Evolutionary conservation across 1,140 invertebrate genomes (phyloP).

Genomic region (Dysdera silvatica): DNA sequence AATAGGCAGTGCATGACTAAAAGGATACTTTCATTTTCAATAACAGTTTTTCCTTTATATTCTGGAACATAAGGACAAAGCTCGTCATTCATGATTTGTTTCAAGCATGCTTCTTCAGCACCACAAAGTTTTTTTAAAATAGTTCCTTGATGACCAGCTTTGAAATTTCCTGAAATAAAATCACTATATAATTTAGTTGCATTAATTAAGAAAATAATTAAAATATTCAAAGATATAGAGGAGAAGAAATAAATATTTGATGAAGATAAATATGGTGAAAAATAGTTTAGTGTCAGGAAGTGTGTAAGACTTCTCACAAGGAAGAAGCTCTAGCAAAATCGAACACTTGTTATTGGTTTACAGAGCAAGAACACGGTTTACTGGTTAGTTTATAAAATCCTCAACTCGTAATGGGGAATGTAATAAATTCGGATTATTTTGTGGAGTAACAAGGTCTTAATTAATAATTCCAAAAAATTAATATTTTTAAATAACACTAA

Average conservation of each 20-base stretch:
- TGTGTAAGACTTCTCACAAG: too few species aligned
- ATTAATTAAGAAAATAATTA: neutral
- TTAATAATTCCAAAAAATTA: too few species aligned
- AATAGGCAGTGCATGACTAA: slow-evolving; percentile 34
- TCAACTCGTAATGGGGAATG: too few species aligned
- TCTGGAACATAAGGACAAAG: slow-evolving; percentile 81
- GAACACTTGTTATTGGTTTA: too few species aligned
- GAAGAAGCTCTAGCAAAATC: too few species aligned
- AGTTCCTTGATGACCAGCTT: slow-evolving; percentile 82
- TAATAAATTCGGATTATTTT: too few species aligned
- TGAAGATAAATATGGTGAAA: neutral
- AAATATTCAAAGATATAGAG: slow-evolving; percentile 12
- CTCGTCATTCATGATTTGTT: slow-evolving; percentile 73
- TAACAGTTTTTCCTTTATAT: slow-evolving; percentile 70
- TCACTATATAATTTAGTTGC: slow-evolving; percentile 6
- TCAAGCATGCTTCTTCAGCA: slow-evolving; percentile 69
- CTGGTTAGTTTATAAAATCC: too few species aligned
- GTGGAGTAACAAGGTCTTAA: too few species aligned
- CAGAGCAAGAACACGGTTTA: too few species aligned
- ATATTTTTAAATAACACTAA: too few species aligned
- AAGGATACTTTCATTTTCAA: slow-evolving; percentile 71
- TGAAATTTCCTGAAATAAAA: slow-evolving; percentile 67
- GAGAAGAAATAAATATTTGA: slow-evolving; percentile 4
- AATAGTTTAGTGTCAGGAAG: too few species aligned
- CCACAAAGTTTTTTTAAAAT: slow-evolving; percentile 86